phyloP scores from a whole-genome alignment of 1,140 invertebrate genomes.

The Lepidurus arcticus region DNA sequence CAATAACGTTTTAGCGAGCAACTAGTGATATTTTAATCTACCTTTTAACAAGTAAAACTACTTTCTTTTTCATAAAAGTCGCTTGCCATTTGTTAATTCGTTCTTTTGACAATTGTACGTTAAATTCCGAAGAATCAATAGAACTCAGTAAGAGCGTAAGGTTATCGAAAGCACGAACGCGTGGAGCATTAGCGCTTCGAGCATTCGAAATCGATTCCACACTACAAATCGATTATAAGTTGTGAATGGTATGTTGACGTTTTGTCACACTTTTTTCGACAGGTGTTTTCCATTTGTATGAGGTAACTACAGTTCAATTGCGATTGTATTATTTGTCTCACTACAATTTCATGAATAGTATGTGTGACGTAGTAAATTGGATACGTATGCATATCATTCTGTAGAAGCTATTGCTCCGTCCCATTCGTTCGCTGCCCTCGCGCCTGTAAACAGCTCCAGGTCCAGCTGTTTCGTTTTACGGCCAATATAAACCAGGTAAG shows the following conservation, averaged over 20 bases:
- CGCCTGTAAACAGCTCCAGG: not conserved
- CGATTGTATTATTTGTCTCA: too few relatives aligned
- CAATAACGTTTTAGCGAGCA: not conserved
- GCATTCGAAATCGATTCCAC: not conserved
- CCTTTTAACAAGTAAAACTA: conserved; percentile 16
- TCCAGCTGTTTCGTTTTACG: too few relatives aligned
- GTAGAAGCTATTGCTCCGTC: not conserved
- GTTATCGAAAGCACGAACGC: too few relatives aligned
- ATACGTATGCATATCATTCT: not conserved
- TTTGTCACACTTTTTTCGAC: not conserved
- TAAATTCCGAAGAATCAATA: too few relatives aligned
- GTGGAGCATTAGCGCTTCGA: too few relatives aligned
- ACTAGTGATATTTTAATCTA: not conserved
- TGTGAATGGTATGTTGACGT: not conserved
- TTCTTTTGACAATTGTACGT: not conserved
- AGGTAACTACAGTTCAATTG: too few relatives aligned
- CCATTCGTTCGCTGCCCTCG: conserved; percentile 10
- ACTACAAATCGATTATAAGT: not conserved
- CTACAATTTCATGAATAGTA: too few relatives aligned
- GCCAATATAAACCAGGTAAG: too few relatives aligned
- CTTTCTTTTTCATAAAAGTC: conserved; percentile 8
- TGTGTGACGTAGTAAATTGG: too few relatives aligned
- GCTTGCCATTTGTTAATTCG: conserved; percentile 22
- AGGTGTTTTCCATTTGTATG: not conserved
- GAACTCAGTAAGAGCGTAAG: too few relatives aligned